Evolutionary conservation across 2,888 invertebrate species (phyloP).

Genomic region (Pheosia gnoma): DNA sequence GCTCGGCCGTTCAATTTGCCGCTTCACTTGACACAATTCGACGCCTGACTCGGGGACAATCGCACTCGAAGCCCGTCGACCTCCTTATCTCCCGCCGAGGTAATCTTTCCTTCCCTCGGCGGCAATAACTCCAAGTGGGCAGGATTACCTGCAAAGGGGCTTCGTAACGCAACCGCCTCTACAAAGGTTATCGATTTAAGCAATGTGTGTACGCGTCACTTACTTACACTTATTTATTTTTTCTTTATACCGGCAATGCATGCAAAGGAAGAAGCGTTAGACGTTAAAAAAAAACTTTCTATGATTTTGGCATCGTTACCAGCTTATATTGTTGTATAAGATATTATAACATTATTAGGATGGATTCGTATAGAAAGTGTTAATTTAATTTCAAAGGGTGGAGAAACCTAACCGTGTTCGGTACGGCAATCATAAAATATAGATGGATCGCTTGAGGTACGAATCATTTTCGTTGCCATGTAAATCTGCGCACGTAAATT

Average conservation of each 20-base stretch:
- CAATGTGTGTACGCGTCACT: constrained; percentile 71
- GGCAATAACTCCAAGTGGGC: constrained; percentile 84
- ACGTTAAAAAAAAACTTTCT: neutral
- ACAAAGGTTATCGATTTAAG: constrained; percentile 81
- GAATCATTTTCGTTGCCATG: constrained; percentile 79
- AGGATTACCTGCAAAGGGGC: constrained; percentile 83
- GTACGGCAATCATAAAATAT: constrained; percentile 66
- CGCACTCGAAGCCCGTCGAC: constrained; percentile 83
- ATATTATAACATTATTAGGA: too few relatives aligned
- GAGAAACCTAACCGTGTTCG: constrained; percentile 30
- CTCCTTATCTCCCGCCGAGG: constrained; percentile 84
- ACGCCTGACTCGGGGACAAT: constrained; percentile 84
- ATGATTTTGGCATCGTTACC: too few relatives aligned
- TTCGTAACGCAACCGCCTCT: constrained; percentile 77
- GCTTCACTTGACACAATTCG: constrained; percentile 85
- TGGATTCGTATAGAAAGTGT: too few relatives aligned
- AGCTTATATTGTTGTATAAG: too few relatives aligned
- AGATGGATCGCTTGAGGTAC: constrained; percentile 69
- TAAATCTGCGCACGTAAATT: constrained; percentile 82
- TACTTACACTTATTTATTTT: constrained; percentile 62
- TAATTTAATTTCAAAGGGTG: too few relatives aligned
- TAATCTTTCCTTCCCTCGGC: constrained; percentile 84
- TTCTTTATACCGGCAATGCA: constrained; percentile 37
- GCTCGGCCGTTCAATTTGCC: constrained; percentile 84
- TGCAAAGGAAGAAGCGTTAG: neutral